Base-by-base conservation (phyloP, 2,797 vertebrate genomes). In the Huso huso region DNA sequence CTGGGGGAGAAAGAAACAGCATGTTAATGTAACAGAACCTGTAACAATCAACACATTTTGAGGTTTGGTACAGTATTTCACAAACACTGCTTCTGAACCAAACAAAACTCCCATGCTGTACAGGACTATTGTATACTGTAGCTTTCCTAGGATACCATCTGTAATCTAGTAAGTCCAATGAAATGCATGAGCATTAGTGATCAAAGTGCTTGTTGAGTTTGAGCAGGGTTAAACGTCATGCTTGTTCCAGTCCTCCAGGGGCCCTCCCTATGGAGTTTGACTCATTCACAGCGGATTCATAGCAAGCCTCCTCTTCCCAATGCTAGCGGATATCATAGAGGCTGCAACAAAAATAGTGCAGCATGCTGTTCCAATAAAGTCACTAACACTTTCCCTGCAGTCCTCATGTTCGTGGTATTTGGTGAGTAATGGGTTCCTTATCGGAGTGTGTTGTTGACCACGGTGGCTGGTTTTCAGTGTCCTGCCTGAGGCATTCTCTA, bases 391-490 rank as follows among this genome's bases (percentile, higher is more conserved):
- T 66, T 66, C 58, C 7, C 11, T 66, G 15, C 23, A 8, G 48
- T 53, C 18, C 60, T 71, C 58, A 65, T 71, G 51, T 48, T 67
- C 18, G n/a, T 63, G 67, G 67, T 51, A 71, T 66, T 67, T 55
- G 63, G 60, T 61, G 63, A 65, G 49, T 61, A 51, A 60, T n/a
- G 62, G 48, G 52, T 66, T 53, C 52, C 64, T 69, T 61, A 61
- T 61, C 66, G 68, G 64, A 18, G 50, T 66, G 60, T 62, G 61
- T 48, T 58, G 55, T 64, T 66, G 64, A 59, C 69, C 53, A 67
- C 69, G 23, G 51, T 57, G 48, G 65, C 52, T 52, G 61, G 51
- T 8, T 49, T 23, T 48, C 48, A 49, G 62, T 11, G 15, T 6
- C 8, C 57, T 15, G n/a, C 52, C 49, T 57, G 50, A 51, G 51